Percentiles rank a stretch among this genome's conserved stretches.
Evolutionary conservation across 2,888 invertebrate species (phyloP).

Genomic region (Abrostola tripartita): DNA sequence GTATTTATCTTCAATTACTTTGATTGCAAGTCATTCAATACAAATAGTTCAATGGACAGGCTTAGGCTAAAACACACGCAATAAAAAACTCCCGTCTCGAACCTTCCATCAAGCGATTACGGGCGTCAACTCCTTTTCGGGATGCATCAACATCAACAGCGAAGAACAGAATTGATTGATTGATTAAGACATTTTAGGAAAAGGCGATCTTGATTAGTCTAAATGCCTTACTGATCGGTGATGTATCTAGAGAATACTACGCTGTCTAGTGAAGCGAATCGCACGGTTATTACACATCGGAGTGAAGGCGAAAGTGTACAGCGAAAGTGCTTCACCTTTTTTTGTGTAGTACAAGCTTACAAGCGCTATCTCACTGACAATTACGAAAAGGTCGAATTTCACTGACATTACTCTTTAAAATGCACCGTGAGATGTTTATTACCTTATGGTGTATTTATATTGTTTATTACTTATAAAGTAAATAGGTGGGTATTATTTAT

Average conservation of each 20-base stretch:
- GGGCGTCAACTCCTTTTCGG: constrained; percentile 30
- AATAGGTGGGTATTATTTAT: constrained; percentile 20
- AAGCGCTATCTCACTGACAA: constrained; percentile 40
- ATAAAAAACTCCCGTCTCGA: neutral
- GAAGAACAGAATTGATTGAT: constrained; percentile 29
- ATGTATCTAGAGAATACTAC: constrained; percentile 7
- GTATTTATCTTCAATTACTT: constrained; percentile 30
- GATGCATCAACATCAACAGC: constrained; percentile 5
- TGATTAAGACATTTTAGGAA: constrained; percentile 38
- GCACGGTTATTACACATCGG: constrained; percentile 64
- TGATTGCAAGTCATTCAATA: constrained; percentile 20
- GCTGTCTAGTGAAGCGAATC: constrained; percentile 70
- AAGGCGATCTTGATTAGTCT: constrained; percentile 33
- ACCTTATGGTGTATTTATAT: constrained; percentile 9
- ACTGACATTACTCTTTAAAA: constrained; percentile 51
- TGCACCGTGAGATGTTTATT: constrained; percentile 2
- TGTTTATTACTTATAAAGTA: constrained; percentile 21
- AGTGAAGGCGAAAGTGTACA: constrained; percentile 80
- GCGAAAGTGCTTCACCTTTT: constrained; percentile 73
- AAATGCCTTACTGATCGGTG: constrained; percentile 29
- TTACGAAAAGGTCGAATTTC: constrained; percentile 68
- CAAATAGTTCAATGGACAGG: neutral
- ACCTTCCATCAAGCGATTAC: constrained; percentile 4
- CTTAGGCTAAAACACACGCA: neutral
- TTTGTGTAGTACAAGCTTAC: constrained; percentile 50